These are phyloP conservation scores for Pseudanteris insignis DNA, from an alignment of 2,888 invertebrate species.

Conservation along the genomic window DNA sequence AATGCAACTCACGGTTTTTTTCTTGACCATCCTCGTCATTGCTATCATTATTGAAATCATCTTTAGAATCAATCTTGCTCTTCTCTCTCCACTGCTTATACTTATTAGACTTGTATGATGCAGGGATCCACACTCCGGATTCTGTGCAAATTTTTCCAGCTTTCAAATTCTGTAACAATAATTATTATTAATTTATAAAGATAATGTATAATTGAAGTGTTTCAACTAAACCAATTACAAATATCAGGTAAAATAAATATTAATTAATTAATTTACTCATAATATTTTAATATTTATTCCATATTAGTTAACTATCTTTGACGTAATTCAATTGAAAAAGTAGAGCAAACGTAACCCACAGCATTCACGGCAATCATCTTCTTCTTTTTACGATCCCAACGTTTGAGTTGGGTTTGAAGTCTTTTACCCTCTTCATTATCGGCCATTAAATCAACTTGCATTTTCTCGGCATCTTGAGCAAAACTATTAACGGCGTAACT, in stretches of 20 bases:
- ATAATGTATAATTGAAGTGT: too few relatives aligned
- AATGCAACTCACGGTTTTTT: slow-evolving; percentile 53
- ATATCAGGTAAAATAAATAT: too few relatives aligned
- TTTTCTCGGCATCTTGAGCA: slow-evolving; percentile 79
- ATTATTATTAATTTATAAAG: not conserved
- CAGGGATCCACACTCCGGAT: slow-evolving; percentile 93
- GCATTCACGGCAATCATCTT: slow-evolving; percentile 84
- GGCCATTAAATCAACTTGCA: slow-evolving; percentile 83
- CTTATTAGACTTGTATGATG: slow-evolving; percentile 90
- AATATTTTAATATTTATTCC: too few relatives aligned
- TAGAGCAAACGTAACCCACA: slow-evolving; percentile 63
- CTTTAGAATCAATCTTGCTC: slow-evolving; percentile 70
- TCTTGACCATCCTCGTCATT: slow-evolving; percentile 65
- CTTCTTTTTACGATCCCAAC: slow-evolving; percentile 96
- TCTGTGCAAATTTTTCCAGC: slow-evolving; percentile 90
- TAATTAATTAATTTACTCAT: too few relatives aligned
- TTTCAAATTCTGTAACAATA: slow-evolving; percentile 68
- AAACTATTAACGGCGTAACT: slow-evolving; percentile 83
- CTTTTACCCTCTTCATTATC: slow-evolving; percentile 78
- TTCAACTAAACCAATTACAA: too few relatives aligned
- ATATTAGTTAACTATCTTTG: too few relatives aligned
- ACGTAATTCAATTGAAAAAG: too few relatives aligned
- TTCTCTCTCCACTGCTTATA: slow-evolving; percentile 88
- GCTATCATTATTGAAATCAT: slow-evolving; percentile 65
- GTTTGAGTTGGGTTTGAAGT: slow-evolving; percentile 72